Evolutionary conservation across 2,797 vertebrate genomes (phyloP), one percentile per base, ranked within the genome.

Genomic region (Enteromius radiatus): DNA sequence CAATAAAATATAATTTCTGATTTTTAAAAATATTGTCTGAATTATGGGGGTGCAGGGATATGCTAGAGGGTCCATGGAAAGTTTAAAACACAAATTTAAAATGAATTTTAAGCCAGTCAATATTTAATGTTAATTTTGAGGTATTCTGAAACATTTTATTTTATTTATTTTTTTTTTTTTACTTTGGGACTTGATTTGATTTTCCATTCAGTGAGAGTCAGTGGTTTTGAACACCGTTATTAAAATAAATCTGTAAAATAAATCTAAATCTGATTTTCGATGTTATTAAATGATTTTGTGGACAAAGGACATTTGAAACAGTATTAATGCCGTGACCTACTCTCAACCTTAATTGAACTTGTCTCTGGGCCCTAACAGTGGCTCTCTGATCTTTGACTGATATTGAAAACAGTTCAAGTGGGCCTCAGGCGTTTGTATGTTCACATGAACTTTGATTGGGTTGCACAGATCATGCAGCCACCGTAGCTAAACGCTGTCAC

Each of bases 391-490:
- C n/a, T 52, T 33, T 56, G 61, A 28, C 61, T 75, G 71, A 82
- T 76, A 82, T 76, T 68, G 73, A 68, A 76, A 74, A 19, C 56
- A 21, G 69, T 74, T 74, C 1, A 31, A 74, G 31, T 67, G 80
- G 47, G 38, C 81, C 65, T 36, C 49, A 38, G 74, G 74, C 64
- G 3, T 70, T 76, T 33, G 45, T 56, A 41, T 43, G 71, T 82
- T 67, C 61, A 56, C 45, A 56, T 83, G 81, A 77, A 59, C 74
- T 76, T 47, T 70, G 64, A 77, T 82, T 77, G 52, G 52, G 61
- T 74, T 63, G 6, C 47, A 17, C 73, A 41, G 76, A 33, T 54
- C 31, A 38, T 61, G 45, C 59, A 28, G 19, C 7, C 54, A 14
- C 15, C 5, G 6, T n/a, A 26, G 56, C 64, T 81, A 70, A 76